Evolutionary conservation across 1,140 invertebrate genomes (phyloP).

Genomic region (Agrypnia vestita): DNA sequence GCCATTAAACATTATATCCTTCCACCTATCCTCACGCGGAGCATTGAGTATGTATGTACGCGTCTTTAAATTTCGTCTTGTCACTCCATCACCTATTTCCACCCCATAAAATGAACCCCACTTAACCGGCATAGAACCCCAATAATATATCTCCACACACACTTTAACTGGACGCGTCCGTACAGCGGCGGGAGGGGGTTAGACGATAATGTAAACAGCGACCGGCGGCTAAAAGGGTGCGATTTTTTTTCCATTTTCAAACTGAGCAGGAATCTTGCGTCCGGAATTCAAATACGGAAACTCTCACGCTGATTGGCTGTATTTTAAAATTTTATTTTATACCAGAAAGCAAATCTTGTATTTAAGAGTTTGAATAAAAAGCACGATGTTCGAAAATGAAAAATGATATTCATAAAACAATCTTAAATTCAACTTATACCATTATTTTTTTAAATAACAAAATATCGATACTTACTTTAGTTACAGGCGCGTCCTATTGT

Average conservation of each 20-base stretch:
- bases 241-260: slow-evolving; percentile 12
- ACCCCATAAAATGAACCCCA: slow-evolving; percentile 17
- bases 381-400: no score
- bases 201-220: slow-evolving; percentile 25
- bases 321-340: neutral
- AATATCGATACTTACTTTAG: no score
- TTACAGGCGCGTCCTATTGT: no score
- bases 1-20: no score
- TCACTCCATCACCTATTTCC: slow-evolving; percentile 16
- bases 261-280: slow-evolving; percentile 8
- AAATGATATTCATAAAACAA: no score
- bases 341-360: no score
- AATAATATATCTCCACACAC: slow-evolving; percentile 20
- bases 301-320: neutral
- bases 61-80: slow-evolving; percentile 4
- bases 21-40: no score
- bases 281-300: slow-evolving; percentile 1
- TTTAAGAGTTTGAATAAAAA: no score
- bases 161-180: neutral
- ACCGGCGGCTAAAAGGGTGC: slow-evolving; percentile 18
- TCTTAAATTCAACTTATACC: no score
- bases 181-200: neutral
- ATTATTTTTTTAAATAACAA: no score
- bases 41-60: no score
- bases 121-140: neutral